Conservation (phyloP, 2,797 vertebrate species). For the Cryptoprocta ferox region DNA sequence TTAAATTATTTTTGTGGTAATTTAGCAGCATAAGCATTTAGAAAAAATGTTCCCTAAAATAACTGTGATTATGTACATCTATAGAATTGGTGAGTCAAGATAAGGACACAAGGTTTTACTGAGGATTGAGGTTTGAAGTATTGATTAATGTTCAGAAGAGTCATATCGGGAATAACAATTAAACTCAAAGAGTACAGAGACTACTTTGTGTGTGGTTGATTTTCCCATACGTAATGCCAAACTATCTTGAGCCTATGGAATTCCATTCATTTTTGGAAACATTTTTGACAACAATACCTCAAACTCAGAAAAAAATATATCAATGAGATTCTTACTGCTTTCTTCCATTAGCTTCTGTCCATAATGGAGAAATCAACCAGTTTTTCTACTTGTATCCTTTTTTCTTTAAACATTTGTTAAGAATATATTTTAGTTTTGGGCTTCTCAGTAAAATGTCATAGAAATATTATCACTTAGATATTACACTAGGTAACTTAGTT, state of each 20-base stretch:
- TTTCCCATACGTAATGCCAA: background rate
- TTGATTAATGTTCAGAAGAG: slow-evolving; percentile 61
- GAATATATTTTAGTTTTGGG: background rate
- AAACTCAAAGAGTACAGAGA: slow-evolving; percentile 17
- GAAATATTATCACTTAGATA: background rate
- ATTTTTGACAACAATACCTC: background rate
- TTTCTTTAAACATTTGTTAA: background rate
- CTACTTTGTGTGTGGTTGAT: background rate
- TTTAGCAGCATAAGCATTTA: slow-evolving; percentile 70
- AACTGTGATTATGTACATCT: slow-evolving; percentile 62
- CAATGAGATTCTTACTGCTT: background rate
- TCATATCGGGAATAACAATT: slow-evolving; percentile 31
- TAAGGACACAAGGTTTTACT: slow-evolving; percentile 44
- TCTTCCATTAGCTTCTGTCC: background rate
- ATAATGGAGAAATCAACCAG: background rate
- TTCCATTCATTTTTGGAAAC: slow-evolving; percentile 30
- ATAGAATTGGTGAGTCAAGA: slow-evolving; percentile 64
- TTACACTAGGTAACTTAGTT: background rate
- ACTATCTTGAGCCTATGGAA: background rate
- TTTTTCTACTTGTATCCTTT: background rate
- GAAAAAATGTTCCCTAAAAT: slow-evolving; percentile 72
- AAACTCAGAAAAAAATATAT: background rate
- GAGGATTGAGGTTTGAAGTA: slow-evolving; percentile 52
- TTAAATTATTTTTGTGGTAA: slow-evolving; percentile 73
- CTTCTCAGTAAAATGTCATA: background rate